Base-by-base conservation (phyloP, 92 coral and sea anemone genomes). In the Virgularia gustaviana region DNA sequence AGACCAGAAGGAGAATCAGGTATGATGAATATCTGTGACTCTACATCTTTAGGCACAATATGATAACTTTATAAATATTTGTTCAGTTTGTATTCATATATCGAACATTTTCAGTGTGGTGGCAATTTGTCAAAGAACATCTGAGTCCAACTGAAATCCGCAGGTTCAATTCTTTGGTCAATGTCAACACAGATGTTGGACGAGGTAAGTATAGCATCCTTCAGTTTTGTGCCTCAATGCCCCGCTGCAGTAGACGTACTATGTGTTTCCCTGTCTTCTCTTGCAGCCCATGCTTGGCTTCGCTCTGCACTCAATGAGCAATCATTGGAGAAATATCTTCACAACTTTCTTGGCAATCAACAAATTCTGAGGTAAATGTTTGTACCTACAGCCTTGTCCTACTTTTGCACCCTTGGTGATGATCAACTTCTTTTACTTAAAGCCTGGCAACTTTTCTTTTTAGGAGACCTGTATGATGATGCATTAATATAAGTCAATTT, bases 241-340 rank as follows among this genome's bases (percentile, higher is more conserved):
- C 56, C 8, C 56, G 23, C 27, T 1, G 25, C 57, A 8, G 16
- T 51, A 51, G 9, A 10, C n/a, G 5, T 29, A 7, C 10, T 20
- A 28, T 45, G 33, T 65, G 10, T 10, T 79, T 72, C 4, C 19
- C 39, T 43, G 0, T 18, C 28, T 45, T 11, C 45, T 27, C 38
- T 39, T 49, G 13, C 45, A 94, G 99, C 96, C 15, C 83, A 85
- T 32, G 96, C 99, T 13, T 94, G 99, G 99, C 54, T 94, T 68
- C 82, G 99, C 44, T 82, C 90, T 31, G 58, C 94, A 29, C 60
- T 89, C 58, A 94, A 94, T 85, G 99, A 94, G 49, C 96, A 89
- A 72, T 84, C 96, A 16, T 57, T 92, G 36, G 98, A 92, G 76
- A 75, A 76, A 63, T 79, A 67, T 67, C 75, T 92, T 24, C 94